phyloP scores from a whole-genome alignment of 2,888 invertebrate species.

The Alsophila aescularia region DNA sequence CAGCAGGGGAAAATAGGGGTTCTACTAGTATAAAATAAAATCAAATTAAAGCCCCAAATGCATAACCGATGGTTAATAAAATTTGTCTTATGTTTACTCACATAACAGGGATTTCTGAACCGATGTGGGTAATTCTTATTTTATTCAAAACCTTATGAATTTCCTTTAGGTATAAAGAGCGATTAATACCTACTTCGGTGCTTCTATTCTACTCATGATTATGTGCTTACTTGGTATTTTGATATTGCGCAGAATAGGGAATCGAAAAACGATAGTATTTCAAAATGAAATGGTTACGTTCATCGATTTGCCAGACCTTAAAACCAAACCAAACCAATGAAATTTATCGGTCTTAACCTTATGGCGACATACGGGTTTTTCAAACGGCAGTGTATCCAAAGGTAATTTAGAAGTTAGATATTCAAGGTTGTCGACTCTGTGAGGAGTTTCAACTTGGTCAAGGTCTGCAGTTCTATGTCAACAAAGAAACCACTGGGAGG shows the following conservation, averaged over 20 bases:
- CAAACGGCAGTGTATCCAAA: not conserved
- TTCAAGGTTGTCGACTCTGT: conserved; percentile 10
- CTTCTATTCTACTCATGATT: too few species aligned
- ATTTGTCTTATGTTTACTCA: too few species aligned
- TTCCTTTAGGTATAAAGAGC: too few species aligned
- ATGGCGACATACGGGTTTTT: not conserved
- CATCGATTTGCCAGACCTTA: not conserved
- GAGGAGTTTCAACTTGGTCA: conserved; percentile 11
- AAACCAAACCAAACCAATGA: not conserved
- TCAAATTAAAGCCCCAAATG: too few species aligned
- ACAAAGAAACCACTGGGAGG: too few species aligned
- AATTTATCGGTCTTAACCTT: not conserved
- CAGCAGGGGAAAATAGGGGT: too few species aligned
- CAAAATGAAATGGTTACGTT: not conserved
- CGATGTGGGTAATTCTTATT: too few species aligned
- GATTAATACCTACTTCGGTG: too few species aligned
- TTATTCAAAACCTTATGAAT: too few species aligned
- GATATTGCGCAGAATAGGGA: not conserved
- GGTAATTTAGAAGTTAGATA: conserved; percentile 1
- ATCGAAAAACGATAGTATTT: conserved; percentile 1
- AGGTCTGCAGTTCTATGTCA: not conserved
- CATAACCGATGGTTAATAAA: too few species aligned
- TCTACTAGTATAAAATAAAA: too few species aligned
- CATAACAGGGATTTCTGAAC: too few species aligned
- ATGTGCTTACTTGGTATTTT: not conserved